Evolutionary conservation across 2,888 invertebrate species (phyloP), one percentile per base, ranked within the genome.

Genomic region (Julus scandinavius): DNA sequence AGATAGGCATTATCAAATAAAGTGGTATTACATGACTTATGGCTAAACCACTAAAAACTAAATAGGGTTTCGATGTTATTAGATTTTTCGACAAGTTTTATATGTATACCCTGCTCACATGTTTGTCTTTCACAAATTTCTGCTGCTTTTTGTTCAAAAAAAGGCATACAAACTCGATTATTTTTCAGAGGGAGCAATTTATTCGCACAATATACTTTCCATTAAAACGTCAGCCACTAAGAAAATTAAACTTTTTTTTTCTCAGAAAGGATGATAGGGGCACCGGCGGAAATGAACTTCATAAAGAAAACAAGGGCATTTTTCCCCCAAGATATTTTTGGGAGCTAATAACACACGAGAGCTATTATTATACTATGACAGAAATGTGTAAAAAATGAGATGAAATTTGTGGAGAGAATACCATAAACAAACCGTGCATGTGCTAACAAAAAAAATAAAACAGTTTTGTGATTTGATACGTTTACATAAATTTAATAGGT

Each of bases 1-100:
- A 72, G 72, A 72, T 72, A 72, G 72, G 72, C 72, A 72, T 72
- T 72, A 72, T 72, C 72, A 72, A 72, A 72, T 72, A 72, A 72
- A 72, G 72, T 72, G 72, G 72, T 29, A 72, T 72, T 72, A 72
- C 29, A 72, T 72, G 72, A 72, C 72, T 72, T 72, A 72, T 72
- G 72, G 72, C 29, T 72, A 29, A 72, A 72, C 72, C 29, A 72
- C 72, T 29, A 72, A 72, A 72, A 72, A 72, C 72, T 72, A 72
- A 72, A 72, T 29, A 72, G 29, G 13, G 72, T 72, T 72, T 72
- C 72, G 72, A 72, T 72, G 72, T 72, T 72, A 72, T 72, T 72
- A 72, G 72, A 72, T 72, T 72, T 72, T 72, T 72, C 72, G 72
- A 72, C 72, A 72, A 72, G 29, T 72, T 72, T 72, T 72, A 7